Evolutionary conservation across 2,888 invertebrate genomes (phyloP), one percentile per base, ranked within the genome.

Genomic region (Thyatira batis): DNA sequence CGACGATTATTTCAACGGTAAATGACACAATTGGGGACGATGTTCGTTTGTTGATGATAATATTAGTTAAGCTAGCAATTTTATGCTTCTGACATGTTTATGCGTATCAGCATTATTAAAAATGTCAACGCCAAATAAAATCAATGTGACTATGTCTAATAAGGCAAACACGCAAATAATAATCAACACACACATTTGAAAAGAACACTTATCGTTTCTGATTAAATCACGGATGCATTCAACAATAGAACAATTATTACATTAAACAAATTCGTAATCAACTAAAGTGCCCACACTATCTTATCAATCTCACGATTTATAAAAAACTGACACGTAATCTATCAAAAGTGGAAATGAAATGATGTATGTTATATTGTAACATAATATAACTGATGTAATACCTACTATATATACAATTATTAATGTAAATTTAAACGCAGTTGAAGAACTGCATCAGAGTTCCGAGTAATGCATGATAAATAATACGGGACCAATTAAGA

Each of bases 241-340:
- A 63, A 61, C 65, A 57, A 58, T 57, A 63, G 61, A 55, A 58
- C 58, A 62, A 66, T 64, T 55, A 56, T 64, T 55, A 56, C 53
- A 60, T 55, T 60, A 52, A 59, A 54, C 56, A 60, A 60, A 63
- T 53, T 50, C 50, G 55, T 58, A 56, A 52, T 57, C 56, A 57
- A 55, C 54, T 54, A 58, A 11, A 25, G 25, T 33, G 50, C 50
- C 45, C 49, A 55, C 50, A 51, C 53, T 57, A 57, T 55, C 58
- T 58, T 58, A 61, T 60, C 59, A 50, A 51, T 52, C 55, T 60
- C 59, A 63, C 65, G 63, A 63, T 55, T 51, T 50, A 44, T 46
- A 45, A 52, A 45, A 53, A 49, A 53, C 49, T 55, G 57, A 58
- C 53, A 56, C 49, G 58, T 43, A 50, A 56, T 54, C 27, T 17